These are phyloP conservation scores for Neolamprologus kungweensis DNA, from an alignment of 2,113 vertebrate genomes.

Conservation along the genomic window DNA sequence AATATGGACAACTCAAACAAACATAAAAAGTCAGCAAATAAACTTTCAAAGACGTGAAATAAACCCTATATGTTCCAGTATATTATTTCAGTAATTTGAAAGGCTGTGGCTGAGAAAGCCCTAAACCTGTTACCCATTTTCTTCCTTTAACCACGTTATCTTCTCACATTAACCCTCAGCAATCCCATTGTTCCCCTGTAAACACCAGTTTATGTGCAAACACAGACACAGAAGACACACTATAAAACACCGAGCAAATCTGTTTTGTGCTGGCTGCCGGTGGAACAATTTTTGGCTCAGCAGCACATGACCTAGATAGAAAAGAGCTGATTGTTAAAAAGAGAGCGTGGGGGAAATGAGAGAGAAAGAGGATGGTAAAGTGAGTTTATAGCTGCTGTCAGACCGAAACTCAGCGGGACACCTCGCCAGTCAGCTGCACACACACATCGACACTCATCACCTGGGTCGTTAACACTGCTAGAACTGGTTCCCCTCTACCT, in stretches of 20 bases:
- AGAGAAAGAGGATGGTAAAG: conserved; percentile 24
- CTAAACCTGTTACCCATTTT: background rate
- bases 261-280: conserved; percentile 35
- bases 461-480: background rate
- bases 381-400: conserved; percentile 54
- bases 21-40: background rate
- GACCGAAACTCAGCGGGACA: conserved; percentile 49
- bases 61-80: background rate
- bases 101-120: background rate
- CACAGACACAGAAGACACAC: background rate
- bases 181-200: background rate
- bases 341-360: background rate
- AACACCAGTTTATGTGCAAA: background rate
- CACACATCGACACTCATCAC: background rate
- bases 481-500: background rate
- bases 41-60: background rate
- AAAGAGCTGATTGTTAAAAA: conserved; percentile 62
- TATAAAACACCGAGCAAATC: conserved; percentile 9
- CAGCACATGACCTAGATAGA: conserved; percentile 53
- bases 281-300: conserved; percentile 32
- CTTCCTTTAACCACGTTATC: background rate
- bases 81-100: background rate
- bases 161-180: background rate
- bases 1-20: background rate
- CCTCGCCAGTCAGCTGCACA: conserved; percentile 50